phyloP scores from a whole-genome alignment of 35 echinoderm and acorn worm species.

The Apostichopus californicus region DNA sequence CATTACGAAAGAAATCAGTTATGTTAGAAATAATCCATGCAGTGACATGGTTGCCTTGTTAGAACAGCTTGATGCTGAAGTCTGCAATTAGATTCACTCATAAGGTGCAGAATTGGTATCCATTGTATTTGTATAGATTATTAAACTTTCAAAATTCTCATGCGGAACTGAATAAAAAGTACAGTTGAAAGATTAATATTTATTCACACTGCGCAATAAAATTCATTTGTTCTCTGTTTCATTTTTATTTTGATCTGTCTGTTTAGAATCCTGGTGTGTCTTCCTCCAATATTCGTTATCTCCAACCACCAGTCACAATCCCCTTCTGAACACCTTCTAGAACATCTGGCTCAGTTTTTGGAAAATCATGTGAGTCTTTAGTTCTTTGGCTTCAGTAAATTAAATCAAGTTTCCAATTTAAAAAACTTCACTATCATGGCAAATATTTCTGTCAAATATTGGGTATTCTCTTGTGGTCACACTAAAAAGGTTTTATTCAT shows the following conservation, averaged over 20 bases:
- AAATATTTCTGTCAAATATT: not conserved
- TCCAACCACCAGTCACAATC: not conserved
- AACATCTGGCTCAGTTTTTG: not conserved
- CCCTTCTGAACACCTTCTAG: not conserved
- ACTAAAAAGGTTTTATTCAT: not conserved
- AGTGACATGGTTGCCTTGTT: not conserved
- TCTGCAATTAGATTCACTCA: not conserved
- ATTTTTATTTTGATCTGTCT: not conserved
- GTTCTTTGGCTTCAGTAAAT: not conserved
- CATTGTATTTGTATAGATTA: too few relatives aligned
- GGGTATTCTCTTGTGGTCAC: not conserved
- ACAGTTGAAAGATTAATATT: too few relatives aligned
- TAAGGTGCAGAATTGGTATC: too few relatives aligned
- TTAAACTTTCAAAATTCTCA: too few relatives aligned
- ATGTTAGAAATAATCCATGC: not conserved
- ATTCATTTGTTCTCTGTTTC: not conserved
- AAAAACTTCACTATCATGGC: too few relatives aligned
- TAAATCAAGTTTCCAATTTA: not conserved
- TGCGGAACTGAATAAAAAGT: too few relatives aligned
- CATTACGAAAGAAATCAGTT: not conserved
- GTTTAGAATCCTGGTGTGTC: not conserved
- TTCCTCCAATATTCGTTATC: not conserved
- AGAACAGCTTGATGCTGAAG: not conserved
- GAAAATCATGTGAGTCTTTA: slow-evolving; percentile 1
- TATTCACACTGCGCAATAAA: too few relatives aligned